Base-by-base conservation (phyloP, 2,888 invertebrate genomes). In the Heteromurus nitidus region DNA sequence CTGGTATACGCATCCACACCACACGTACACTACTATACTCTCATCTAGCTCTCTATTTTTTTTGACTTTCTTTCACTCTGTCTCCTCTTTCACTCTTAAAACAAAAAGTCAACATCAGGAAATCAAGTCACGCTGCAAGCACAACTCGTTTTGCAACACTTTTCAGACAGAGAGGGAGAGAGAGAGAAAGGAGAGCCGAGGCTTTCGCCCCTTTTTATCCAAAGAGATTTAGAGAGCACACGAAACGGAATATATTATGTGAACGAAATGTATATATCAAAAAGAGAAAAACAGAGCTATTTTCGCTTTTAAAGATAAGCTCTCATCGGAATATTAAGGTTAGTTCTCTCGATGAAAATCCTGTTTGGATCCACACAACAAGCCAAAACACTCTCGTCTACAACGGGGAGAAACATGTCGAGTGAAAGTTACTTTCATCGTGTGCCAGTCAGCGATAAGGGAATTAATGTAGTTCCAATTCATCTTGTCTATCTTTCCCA, bases 41-140 rank as follows among this genome's bases (percentile, higher is more conserved):
- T 24, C 42, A 20, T n/a, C n/a, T n/a, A n/a, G n/a, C n/a, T n/a
- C n/a, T n/a, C n/a, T n/a, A n/a, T 36, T 53, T 16, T 62, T 24
- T 28, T 2, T 24, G 13, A 16, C 28, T 22, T 31, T n/a, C 65
- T 65, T 42, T 65, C 65, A 16, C 42, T 42, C 30, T 22, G 24
- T 36, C 16, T 22, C 26, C n/a, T n/a, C n/a, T 31, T 24, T 24
- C 36, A 31, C 68, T 30, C 55, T 30, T 53, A 58, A 70, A 70
- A 58, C 70, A 70, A 58, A 67, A 70, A 70, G 58, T 53, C 70
- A 44, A 31, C 55, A 75, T 75, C 53, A 53, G 47, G 30, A 58
- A 75, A 65, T 75, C 65, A 31, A 65, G 75, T 75, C 75, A 75
- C 65, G 75, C 65, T 67, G 42, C 67, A 36, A 50, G 47, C 67